Percentiles rank a stretch among this genome's conserved stretches.
These are phyloP conservation scores for Acanthis flammea DNA, from an alignment of 2,797 vertebrate genomes.

Conservation along the genomic window DNA sequence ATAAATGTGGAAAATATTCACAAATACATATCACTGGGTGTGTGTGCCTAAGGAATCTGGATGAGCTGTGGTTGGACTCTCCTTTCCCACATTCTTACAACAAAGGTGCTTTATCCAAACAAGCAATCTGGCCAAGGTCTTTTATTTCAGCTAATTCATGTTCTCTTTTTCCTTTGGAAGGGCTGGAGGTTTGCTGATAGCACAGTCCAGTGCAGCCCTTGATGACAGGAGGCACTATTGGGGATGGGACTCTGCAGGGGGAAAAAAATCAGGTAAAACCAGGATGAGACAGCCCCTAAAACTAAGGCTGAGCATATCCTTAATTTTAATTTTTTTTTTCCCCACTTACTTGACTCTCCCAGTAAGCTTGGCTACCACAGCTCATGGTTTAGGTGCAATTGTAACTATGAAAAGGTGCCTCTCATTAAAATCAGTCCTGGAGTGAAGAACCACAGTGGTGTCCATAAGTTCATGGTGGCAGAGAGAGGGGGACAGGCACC, in stretches of 20 bases:
- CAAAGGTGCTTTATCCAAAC: conserved; percentile 65
- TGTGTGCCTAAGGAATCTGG: conserved; percentile 68
- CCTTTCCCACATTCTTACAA: conserved; percentile 63
- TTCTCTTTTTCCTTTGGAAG: background rate
- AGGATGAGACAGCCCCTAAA: background rate
- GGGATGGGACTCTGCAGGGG: background rate
- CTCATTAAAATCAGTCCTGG: background rate
- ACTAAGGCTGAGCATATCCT: background rate
- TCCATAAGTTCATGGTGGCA: background rate
- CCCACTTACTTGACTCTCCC: background rate
- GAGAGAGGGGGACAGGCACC: fast-evolving
- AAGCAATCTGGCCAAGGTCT: conserved; percentile 35
- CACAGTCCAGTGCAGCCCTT: background rate
- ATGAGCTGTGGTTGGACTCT: conserved; percentile 57
- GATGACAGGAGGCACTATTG: conserved; percentile 3
- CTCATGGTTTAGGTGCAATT: background rate
- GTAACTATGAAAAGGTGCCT: background rate
- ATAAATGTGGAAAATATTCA: conserved; percentile 60
- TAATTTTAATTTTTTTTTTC: background rate
- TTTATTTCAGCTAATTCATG: conserved; percentile 49
- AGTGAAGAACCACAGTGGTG: background rate
- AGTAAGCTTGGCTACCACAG: background rate
- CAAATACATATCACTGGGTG: conserved; percentile 36
- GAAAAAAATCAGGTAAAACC: background rate
- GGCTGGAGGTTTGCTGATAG: conserved; percentile 2